Evolutionary conservation across 2,797 vertebrate genomes (phyloP).

Genomic region (Onychomys arenicola): DNA sequence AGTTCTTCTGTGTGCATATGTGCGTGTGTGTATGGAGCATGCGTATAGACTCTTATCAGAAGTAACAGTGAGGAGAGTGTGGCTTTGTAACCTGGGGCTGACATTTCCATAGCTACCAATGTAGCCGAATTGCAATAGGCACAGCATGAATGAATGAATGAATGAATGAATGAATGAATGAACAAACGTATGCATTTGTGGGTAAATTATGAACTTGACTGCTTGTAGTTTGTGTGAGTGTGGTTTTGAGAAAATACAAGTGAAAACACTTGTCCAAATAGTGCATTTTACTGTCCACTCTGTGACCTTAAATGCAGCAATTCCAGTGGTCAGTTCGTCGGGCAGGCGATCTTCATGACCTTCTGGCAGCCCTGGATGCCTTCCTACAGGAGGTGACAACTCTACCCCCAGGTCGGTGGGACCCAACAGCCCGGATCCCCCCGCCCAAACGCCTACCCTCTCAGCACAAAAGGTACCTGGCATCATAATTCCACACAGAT

Average conservation of each 20-base stretch:
- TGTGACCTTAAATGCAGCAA: conserved; percentile 80
- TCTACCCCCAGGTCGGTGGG: conserved; percentile 89
- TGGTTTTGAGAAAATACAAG: conserved; percentile 47
- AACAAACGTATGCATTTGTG: not conserved
- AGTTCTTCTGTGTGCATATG: not conserved
- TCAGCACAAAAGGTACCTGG: conserved; percentile 86
- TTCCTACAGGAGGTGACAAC: conserved; percentile 88
- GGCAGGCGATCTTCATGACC: conserved; percentile 84
- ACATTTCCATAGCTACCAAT: not conserved
- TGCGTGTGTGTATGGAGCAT: not conserved
- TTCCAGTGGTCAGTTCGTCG: conserved; percentile 86
- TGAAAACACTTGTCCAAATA: conserved; percentile 35
- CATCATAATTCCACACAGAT: not conserved
- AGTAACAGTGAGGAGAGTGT: not conserved
- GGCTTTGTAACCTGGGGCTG: not conserved
- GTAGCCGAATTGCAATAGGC: not conserved
- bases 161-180: not conserved
- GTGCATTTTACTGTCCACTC: not conserved
- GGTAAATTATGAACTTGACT: not conserved
- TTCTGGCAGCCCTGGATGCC: conserved; percentile 85
- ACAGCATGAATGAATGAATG: not conserved
- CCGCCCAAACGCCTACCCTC: conserved; percentile 83
- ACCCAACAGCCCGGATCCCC: conserved; percentile 85
- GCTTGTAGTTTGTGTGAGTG: not conserved
- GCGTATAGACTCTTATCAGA: not conserved